These are phyloP conservation scores for Crenichthys baileyi DNA, from an alignment of 2,797 vertebrate genomes.

Conservation along the genomic window DNA sequence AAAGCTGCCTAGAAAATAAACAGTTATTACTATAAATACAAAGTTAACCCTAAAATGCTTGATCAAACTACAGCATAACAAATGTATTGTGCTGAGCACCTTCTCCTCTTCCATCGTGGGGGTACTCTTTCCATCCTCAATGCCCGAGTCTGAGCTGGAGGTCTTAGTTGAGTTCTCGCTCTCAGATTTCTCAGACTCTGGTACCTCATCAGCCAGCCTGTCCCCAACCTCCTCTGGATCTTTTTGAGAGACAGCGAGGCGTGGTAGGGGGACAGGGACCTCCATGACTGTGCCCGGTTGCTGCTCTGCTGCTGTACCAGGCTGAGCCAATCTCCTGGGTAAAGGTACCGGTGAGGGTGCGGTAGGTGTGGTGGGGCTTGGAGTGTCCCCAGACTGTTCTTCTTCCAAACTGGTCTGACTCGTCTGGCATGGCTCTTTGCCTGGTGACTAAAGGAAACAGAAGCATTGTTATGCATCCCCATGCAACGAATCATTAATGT, in stretches of 20 bases:
- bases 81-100: constrained; percentile 23
- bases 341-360: constrained; percentile 42
- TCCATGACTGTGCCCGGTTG: constrained; percentile 16
- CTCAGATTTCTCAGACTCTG: constrained; percentile 77
- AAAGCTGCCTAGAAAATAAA: constrained; percentile 49
- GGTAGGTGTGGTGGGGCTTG: constrained; percentile 45
- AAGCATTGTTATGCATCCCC: constrained; percentile 10
- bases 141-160: constrained; percentile 73
- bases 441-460: constrained; percentile 74
- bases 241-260: constrained; percentile 26
- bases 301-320: constrained; percentile 17
- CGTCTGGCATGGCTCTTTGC: constrained; percentile 79
- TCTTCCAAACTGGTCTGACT: constrained; percentile 85
- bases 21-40: not conserved
- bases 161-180: constrained; percentile 76
- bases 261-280: constrained; percentile 52
- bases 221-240: constrained; percentile 52
- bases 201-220: constrained; percentile 57
- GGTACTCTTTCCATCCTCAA: constrained; percentile 76
- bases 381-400: constrained; percentile 66
- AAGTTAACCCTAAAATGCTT: not conserved
- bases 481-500: constrained; percentile 13
- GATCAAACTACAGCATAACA: not conserved
- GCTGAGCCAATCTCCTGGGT: constrained; percentile 21
- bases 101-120: constrained; percentile 82